Percentiles rank a stretch among this genome's conserved stretches.
These are phyloP conservation scores for Spheniscus mendiculus DNA, from an alignment of 2,113 vertebrate species.

Conservation along the genomic window DNA sequence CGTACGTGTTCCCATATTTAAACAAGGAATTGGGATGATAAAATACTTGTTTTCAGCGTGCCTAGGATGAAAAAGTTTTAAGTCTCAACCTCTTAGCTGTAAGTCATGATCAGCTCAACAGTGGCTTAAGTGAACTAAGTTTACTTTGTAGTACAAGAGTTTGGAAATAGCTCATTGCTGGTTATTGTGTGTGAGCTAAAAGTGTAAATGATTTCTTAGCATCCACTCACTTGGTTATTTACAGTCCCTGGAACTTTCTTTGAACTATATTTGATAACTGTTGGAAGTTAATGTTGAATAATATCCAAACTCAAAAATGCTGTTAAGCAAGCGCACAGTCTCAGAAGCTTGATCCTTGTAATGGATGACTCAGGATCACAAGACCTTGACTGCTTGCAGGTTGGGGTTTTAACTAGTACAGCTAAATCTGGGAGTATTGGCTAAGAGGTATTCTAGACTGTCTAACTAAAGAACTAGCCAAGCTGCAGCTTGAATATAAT, in stretches of 20 bases:
- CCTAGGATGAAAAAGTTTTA: not conserved
- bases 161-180: not conserved
- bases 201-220: not conserved
- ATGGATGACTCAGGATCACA: not conserved
- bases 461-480: not conserved
- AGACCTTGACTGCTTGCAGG: not conserved
- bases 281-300: not conserved
- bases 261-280: not conserved
- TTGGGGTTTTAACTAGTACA: not conserved
- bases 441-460: not conserved
- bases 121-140: not conserved
- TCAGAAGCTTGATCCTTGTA: not conserved
- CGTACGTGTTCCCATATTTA: not conserved
- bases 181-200: not conserved
- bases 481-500: not conserved
- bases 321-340: not conserved
- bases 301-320: not conserved
- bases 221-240: not conserved
- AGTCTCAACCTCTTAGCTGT: not conserved
- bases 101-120: not conserved
- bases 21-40: not conserved
- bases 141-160: not conserved
- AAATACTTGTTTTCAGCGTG: not conserved
- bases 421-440: not conserved
- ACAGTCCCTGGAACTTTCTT: not conserved